Evolutionary conservation across 2,113 vertebrate species (phyloP).

Genomic region (Grammomys surdaster): DNA sequence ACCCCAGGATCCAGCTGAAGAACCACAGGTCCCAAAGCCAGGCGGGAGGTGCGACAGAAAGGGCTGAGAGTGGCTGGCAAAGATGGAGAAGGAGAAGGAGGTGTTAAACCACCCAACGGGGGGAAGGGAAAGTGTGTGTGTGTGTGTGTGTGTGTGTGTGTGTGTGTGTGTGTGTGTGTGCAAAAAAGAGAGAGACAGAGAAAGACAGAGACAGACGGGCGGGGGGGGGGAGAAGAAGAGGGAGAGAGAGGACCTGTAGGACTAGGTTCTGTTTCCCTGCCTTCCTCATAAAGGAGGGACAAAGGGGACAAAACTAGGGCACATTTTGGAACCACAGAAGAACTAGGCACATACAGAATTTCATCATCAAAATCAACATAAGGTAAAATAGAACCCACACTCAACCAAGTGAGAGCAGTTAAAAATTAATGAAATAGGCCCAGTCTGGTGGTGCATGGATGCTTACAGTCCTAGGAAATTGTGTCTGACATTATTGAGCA

Average conservation of each 20-base stretch:
- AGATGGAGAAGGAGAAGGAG: accelerated
- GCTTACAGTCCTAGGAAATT: background rate
- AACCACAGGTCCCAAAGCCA: background rate
- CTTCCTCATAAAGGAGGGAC: background rate
- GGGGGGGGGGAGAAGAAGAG: background rate
- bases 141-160: background rate
- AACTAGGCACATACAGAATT: background rate
- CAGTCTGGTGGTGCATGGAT: too few relatives aligned
- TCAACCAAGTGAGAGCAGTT: background rate
- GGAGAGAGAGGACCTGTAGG: accelerated
- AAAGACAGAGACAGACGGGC: too few relatives aligned
- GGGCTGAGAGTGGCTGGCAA: too few relatives aligned
- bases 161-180: background rate
- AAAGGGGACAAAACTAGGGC: background rate
- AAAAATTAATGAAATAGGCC: background rate
- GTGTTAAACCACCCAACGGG: background rate
- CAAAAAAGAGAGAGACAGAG: too few relatives aligned
- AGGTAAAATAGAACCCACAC: background rate
- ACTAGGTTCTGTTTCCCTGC: background rate
- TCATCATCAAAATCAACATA: background rate
- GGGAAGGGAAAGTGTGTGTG: background rate
- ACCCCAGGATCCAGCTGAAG: background rate
- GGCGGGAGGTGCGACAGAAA: background rate
- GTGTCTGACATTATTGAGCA: background rate
- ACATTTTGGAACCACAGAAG: constrained; percentile 15